phyloP scores from a whole-genome alignment of 2,797 vertebrate genomes.

The Syndactyla subalaris region DNA sequence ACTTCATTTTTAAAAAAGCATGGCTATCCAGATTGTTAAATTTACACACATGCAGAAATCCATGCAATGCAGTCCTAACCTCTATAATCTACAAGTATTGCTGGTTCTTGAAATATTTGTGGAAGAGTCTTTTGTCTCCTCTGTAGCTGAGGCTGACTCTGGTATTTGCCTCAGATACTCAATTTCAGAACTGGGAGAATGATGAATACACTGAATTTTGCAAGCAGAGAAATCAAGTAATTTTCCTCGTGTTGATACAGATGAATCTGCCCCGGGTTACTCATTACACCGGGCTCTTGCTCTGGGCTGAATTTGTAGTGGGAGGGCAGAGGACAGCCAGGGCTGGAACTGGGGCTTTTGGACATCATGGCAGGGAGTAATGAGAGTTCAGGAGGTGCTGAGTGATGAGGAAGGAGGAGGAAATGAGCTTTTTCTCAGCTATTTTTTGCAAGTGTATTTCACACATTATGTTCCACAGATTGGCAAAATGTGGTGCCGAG shows the following conservation, averaged over 20 bases:
- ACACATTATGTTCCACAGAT: neutral
- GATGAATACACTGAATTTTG: neutral
- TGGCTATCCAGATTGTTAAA: neutral
- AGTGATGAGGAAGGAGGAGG: neutral
- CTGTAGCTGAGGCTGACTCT: neutral
- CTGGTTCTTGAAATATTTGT: neutral
- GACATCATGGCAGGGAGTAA: neutral
- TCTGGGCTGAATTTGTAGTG: neutral
- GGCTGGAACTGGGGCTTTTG: neutral
- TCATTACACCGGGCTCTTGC: neutral
- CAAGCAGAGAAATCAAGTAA: neutral
- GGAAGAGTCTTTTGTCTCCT: neutral
- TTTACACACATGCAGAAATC: neutral
- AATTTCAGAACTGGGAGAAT: neutral
- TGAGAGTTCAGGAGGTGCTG: neutral
- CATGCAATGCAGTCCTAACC: neutral
- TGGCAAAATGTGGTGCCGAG: neutral
- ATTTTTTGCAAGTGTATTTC: slow-evolving; percentile 2
- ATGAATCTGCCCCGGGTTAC: neutral
- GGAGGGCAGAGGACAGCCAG: neutral
- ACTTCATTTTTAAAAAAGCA: neutral
- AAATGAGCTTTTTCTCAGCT: neutral
- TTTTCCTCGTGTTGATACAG: neutral
- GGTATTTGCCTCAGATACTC: neutral
- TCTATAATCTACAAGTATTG: neutral